Conservation (phyloP, 2,888 invertebrate species). For the Limenitis camilla region DNA sequence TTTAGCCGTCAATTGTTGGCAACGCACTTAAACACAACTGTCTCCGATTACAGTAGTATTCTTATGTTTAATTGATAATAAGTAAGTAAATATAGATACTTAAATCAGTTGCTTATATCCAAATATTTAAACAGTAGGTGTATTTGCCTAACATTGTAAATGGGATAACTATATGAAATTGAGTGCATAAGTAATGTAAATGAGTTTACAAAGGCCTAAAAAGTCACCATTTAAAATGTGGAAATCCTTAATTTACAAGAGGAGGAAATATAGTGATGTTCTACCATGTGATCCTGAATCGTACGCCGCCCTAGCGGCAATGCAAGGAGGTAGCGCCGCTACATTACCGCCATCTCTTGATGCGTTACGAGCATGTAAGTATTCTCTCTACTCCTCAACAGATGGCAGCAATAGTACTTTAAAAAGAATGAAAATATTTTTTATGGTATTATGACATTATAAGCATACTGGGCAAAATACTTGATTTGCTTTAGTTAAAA, state of each 20-base stretch:
- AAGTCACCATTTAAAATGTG: constrained; percentile 63
- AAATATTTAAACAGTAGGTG: background rate
- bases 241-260: constrained; percentile 64
- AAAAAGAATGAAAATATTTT: too few species aligned
- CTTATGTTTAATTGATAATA: background rate
- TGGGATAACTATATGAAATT: background rate
- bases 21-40: constrained; percentile 17
- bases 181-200: constrained; percentile 34
- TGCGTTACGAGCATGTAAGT: constrained; percentile 69
- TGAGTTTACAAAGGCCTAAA: constrained; percentile 63
- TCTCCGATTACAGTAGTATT: constrained; percentile 22
- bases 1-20: constrained; percentile 53
- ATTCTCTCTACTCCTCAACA: constrained; percentile 49
- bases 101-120: background rate
- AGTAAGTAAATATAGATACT: background rate
- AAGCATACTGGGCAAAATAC: too few species aligned
- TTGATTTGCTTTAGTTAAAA: too few species aligned
- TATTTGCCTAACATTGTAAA: too few species aligned
- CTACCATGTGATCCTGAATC: constrained; percentile 59
- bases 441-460: too few species aligned
- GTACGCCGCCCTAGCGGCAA: constrained; percentile 64
- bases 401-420: constrained; percentile 35
- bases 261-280: constrained; percentile 64
- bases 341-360: constrained; percentile 71
- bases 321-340: constrained; percentile 65